Evolutionary conservation across 2,797 vertebrate species (phyloP).

Genomic region (Gephyroberyx darwinii): DNA sequence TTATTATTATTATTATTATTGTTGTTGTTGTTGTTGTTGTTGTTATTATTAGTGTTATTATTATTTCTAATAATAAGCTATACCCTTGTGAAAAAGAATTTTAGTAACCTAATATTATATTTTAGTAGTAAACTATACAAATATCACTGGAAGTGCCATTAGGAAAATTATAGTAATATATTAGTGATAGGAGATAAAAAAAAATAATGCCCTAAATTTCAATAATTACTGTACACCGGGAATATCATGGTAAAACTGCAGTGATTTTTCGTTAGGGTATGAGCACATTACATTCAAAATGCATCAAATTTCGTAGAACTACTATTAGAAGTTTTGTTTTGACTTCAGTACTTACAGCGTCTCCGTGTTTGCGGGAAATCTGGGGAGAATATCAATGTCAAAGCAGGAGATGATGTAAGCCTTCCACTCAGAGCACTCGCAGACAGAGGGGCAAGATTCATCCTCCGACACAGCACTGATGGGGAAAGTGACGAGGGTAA

Average conservation of each 20-base stretch:
- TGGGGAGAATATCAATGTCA: slow-evolving; percentile 86
- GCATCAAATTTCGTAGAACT: slow-evolving; percentile 40
- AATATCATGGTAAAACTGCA: slow-evolving; percentile 50
- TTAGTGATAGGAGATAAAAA: slow-evolving; percentile 28
- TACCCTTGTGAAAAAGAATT: no score
- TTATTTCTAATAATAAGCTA: no score
- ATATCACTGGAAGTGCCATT: background rate
- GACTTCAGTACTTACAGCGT: slow-evolving; percentile 85
- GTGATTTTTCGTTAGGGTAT: slow-evolving; percentile 66
- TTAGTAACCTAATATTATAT: no score
- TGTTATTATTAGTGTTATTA: no score
- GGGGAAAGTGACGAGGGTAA: slow-evolving; percentile 61
- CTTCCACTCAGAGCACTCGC: slow-evolving; percentile 88
- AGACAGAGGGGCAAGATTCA: slow-evolving; percentile 78
- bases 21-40: no score
- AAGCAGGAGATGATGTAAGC: slow-evolving; percentile 88
- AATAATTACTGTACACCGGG: slow-evolving; percentile 59
- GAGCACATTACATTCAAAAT: slow-evolving; percentile 58
- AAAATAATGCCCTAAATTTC: slow-evolving; percentile 31
- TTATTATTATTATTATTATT: no score
- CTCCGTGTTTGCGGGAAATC: slow-evolving; percentile 86
- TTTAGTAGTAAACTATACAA: no score
- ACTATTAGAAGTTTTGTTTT: slow-evolving; percentile 54
- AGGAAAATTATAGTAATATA: slow-evolving; percentile 16
- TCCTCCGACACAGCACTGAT: slow-evolving; percentile 42